These are phyloP conservation scores for Campylorhamphus procurvoides DNA, from an alignment of 2,113 vertebrate genomes.

Conservation along the genomic window DNA sequence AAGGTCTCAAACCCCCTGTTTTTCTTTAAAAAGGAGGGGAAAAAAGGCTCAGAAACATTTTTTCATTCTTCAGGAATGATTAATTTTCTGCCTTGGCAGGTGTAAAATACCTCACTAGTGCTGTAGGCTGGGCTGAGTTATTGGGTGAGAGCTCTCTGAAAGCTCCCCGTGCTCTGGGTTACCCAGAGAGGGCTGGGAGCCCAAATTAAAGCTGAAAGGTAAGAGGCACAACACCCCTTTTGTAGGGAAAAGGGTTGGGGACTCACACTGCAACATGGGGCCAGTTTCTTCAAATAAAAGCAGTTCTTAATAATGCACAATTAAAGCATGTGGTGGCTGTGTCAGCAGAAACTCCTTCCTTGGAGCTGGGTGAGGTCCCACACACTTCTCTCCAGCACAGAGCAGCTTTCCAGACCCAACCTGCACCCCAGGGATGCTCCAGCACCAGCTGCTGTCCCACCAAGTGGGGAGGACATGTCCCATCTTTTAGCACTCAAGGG, in stretches of 20 bases:
- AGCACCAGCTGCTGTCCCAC: background rate
- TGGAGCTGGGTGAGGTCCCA: background rate
- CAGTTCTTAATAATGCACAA: background rate
- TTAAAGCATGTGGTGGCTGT: background rate
- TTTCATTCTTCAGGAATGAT: conserved; percentile 63
- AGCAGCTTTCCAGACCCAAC: background rate
- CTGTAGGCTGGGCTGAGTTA: conserved; percentile 62
- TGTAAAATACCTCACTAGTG: conserved; percentile 23
- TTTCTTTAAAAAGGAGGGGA: background rate
- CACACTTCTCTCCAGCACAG: fast-evolving
- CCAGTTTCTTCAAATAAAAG: background rate
- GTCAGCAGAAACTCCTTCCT: background rate
- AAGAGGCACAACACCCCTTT: background rate
- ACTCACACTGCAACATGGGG: background rate
- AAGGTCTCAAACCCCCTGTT: background rate
- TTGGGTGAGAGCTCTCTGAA: conserved; percentile 36
- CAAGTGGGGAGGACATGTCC: background rate
- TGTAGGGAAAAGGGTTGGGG: background rate
- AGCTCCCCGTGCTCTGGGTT: background rate
- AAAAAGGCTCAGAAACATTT: background rate
- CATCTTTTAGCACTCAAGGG: background rate
- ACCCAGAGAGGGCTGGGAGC: background rate
- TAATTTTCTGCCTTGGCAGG: conserved; percentile 48
- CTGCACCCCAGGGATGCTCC: background rate
- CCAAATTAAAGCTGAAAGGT: background rate